Base-by-base conservation (phyloP, 2,797 vertebrate species). In the Otolemur crassicaudatus region DNA sequence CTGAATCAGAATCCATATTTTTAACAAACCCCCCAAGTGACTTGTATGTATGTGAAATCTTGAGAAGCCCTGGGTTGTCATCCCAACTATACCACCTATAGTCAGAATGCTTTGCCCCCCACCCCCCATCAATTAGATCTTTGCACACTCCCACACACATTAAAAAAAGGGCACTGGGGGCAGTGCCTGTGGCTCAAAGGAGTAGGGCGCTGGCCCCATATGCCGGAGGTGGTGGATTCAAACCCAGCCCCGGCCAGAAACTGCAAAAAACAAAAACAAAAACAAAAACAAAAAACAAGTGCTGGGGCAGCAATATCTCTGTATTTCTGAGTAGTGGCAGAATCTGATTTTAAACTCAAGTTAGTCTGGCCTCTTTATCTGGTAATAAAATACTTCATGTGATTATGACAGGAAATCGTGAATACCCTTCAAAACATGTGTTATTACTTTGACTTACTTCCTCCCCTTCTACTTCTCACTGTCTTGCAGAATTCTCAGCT, bases 401-500 rank as follows among this genome's bases (percentile, higher is more conserved):
- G 2, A 63, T 58, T 60, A 43, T 7, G 61, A 3, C 0, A 89
- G 61, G 80, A 87, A 65, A 58, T 37, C 20, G 67, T 60, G 37
- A 69, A 60, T 17, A 23, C 8, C 29, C 31, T 86, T 67, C 56
- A 31, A 82, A 85, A 46, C 8, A 3, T 31, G 17, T 49, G 6
- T 58, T 81, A 80, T 60, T 53, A 5, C 34, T 87, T 69, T 82
- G 19, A 79, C 27, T 95, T 37, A 69, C 0, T 67, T 96, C 37
- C 60, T 58, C 16, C 75, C 16, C 85, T 75, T 69, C 1, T 31
- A 72, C 72, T 2, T 94, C 84, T 96, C 95, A 0, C 98, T 98
- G 25, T 82, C 67, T 98, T 97, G 61, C 96, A 99, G 99, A 0
- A 0, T 12, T 0, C 0, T 60, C 0, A 98, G 98, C 19, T 83